These are phyloP conservation scores for Andrena flavipes DNA, from an alignment of 2,888 invertebrate genomes.

Conservation along the genomic window DNA sequence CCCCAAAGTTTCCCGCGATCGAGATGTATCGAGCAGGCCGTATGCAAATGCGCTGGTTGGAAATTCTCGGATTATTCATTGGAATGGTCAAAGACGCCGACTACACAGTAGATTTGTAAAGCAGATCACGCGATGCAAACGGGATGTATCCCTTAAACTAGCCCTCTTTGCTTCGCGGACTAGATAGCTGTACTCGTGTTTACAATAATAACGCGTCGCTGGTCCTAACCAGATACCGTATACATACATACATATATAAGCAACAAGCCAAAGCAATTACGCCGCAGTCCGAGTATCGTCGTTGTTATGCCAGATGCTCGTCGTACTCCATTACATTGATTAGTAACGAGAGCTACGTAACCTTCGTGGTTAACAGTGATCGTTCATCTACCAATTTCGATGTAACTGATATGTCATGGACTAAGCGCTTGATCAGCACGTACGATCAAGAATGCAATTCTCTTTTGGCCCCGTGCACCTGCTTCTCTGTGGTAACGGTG, in stretches of 20 bases:
- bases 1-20: not conserved
- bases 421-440: constrained; percentile 27
- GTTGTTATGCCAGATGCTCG: constrained; percentile 59
- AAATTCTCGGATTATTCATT: constrained; percentile 44
- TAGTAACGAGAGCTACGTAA: constrained; percentile 65
- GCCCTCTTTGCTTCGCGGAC: constrained; percentile 38
- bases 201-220: constrained; percentile 49
- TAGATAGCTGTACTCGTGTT: constrained; percentile 32
- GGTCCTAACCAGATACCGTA: constrained; percentile 12
- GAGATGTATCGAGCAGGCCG: not conserved
- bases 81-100: constrained; percentile 34
- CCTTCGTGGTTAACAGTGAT: constrained; percentile 52
- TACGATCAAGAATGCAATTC: constrained; percentile 11
- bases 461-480: not conserved
- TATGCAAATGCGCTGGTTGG: constrained; percentile 3
- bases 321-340: constrained; percentile 67
- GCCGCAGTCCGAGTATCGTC: constrained; percentile 41
- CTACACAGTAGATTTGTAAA: constrained; percentile 10
- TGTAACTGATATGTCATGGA: constrained; percentile 45
- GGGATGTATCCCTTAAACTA: constrained; percentile 24
- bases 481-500: not conserved
- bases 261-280: constrained; percentile 65
- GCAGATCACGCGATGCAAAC: constrained; percentile 16
- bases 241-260: constrained; percentile 44
- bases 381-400: constrained; percentile 44